A percentile compares a stretch with the other conserved stretches of the same genome.
Evolutionary conservation across 2,888 invertebrate species (phyloP).

Genomic region (Rhorus exstirpatorius): DNA sequence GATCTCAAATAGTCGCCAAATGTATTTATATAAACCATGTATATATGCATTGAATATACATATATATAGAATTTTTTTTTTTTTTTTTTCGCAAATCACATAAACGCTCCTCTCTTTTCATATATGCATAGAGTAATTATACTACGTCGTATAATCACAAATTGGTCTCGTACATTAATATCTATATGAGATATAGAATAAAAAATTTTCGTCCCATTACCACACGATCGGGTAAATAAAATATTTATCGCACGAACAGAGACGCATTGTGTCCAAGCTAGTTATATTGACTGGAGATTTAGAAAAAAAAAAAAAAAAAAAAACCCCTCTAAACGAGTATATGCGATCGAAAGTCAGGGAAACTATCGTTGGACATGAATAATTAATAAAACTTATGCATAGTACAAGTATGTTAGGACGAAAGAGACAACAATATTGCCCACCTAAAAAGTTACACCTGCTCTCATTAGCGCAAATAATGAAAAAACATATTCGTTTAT

Average conservation of each 20-base stretch:
- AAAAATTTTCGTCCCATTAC: slow-evolving; percentile 24
- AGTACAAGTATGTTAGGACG: no score
- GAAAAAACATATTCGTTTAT: background rate
- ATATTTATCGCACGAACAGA: slow-evolving; percentile 24
- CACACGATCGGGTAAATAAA: slow-evolving; percentile 3
- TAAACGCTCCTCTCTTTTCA: slow-evolving; percentile 27
- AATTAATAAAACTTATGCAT: no score
- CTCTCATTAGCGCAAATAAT: background rate
- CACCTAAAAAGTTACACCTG: background rate
- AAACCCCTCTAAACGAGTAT: slow-evolving; percentile 20
- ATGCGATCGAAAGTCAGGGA: slow-evolving; percentile 19
- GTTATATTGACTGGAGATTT: slow-evolving; percentile 9
- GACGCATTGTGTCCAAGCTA: slow-evolving; percentile 41
- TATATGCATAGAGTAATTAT: slow-evolving; percentile 53
- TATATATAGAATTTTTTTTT: slow-evolving; percentile 7
- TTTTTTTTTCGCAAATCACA: slow-evolving; percentile 50
- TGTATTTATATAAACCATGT: background rate
- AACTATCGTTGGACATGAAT: background rate
- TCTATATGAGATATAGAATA: slow-evolving; percentile 54
- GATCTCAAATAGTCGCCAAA: slow-evolving; percentile 45
- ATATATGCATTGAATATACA: slow-evolving; percentile 8
- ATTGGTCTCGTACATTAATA: slow-evolving; percentile 63
- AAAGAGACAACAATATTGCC: background rate
- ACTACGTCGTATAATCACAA: slow-evolving; percentile 59
- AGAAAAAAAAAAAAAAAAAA: slow-evolving; percentile 1